A percentile compares a stretch with the other conserved stretches of the same genome.
phyloP scores from a whole-genome alignment of 2,797 vertebrate genomes.

The Glossophaga mutica region DNA sequence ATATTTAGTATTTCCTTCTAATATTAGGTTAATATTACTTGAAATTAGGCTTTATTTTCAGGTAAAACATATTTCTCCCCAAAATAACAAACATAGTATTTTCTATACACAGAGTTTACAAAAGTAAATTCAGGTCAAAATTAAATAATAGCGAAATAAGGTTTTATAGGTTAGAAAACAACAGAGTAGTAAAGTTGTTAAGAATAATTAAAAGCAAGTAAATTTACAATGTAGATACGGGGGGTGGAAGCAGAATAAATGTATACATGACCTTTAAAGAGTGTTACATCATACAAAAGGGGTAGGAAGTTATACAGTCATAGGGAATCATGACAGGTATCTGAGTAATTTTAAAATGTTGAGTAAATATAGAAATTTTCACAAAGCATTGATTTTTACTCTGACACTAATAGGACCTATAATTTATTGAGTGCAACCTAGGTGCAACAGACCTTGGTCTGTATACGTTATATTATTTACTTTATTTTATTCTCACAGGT shows the following conservation, averaged over 20 bases:
- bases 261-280: not conserved
- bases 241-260: not conserved
- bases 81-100: not conserved
- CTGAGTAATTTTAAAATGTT: not conserved
- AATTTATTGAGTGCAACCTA: not conserved
- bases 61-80: not conserved
- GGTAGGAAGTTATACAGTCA: not conserved
- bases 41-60: not conserved
- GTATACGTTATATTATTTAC: not conserved
- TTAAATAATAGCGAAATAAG: not conserved
- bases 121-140: not conserved
- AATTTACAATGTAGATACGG: not conserved
- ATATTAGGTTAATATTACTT: not conserved
- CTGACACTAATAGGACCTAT: not conserved
- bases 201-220: not conserved
- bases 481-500: not conserved
- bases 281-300: not conserved
- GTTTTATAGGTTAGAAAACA: not conserved
- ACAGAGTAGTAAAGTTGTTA: not conserved
- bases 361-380: not conserved
- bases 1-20: not conserved
- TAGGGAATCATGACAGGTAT: not conserved
- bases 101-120: not conserved
- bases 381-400: not conserved
- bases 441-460: not conserved